phyloP scores from a whole-genome alignment of 2,113 vertebrate species.

The Poecilia latipinna region DNA sequence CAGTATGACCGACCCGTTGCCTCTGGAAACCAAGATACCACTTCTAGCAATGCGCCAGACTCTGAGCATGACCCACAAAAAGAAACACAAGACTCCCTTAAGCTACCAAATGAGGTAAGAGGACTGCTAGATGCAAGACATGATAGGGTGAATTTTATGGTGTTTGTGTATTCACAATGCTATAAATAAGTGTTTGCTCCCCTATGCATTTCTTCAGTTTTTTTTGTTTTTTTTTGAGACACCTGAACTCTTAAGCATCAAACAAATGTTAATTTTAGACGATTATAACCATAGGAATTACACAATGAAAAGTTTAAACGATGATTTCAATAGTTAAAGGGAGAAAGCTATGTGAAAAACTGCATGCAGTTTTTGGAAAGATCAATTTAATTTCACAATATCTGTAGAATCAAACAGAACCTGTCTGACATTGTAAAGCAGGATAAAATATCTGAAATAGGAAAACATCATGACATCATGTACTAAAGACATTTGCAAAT shows the following conservation, averaged over 20 bases:
- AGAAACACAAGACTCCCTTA: slow-evolving; percentile 45
- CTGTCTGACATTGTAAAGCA: neutral
- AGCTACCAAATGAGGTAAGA: slow-evolving; percentile 71
- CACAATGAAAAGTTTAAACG: neutral
- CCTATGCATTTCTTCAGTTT: neutral
- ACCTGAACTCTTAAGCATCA: neutral
- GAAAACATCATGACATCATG: neutral
- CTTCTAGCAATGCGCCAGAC: slow-evolving; percentile 39
- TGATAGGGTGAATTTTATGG: neutral
- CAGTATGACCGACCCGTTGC: slow-evolving; percentile 90
- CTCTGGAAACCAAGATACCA: slow-evolving; percentile 67
- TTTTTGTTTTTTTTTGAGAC: neutral
- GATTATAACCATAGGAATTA: neutral
- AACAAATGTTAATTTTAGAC: neutral
- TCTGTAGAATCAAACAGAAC: neutral
- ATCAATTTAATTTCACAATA: neutral
- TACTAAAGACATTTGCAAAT: neutral
- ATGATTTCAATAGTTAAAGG: neutral
- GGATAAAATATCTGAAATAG: neutral
- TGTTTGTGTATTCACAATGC: neutral
- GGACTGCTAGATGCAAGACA: neutral
- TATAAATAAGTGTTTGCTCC: neutral
- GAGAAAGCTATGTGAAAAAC: neutral
- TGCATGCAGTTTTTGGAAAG: neutral
- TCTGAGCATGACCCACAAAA: slow-evolving; percentile 38